Conservation (phyloP, 1,140 invertebrate genomes). For the Drosophila saltans region DNA sequence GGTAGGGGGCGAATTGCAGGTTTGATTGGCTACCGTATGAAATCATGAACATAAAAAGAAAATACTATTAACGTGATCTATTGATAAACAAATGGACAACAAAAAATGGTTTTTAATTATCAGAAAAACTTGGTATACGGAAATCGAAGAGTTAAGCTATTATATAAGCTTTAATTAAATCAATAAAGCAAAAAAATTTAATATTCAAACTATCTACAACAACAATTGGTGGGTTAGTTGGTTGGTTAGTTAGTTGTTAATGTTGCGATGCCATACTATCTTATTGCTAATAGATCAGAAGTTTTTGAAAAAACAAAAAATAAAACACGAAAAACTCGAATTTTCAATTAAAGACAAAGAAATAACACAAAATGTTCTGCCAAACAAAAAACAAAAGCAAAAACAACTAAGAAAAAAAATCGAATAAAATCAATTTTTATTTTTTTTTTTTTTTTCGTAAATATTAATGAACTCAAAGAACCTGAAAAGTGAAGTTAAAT, state of each 20-base stretch:
- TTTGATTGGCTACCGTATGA: slow-evolving; percentile 59
- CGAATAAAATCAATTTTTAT: slow-evolving; percentile 60
- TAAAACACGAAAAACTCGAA: slow-evolving; percentile 77
- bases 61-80: slow-evolving; percentile 35
- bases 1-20: neutral
- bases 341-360: slow-evolving; percentile 76
- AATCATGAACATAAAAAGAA: slow-evolving; percentile 63
- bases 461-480: slow-evolving; percentile 65
- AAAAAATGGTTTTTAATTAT: slow-evolving; percentile 67
- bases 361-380: slow-evolving; percentile 37
- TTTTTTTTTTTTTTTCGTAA: slow-evolving; percentile 4
- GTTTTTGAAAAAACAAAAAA: slow-evolving; percentile 21
- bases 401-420: slow-evolving; percentile 26
- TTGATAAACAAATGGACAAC: slow-evolving; percentile 39
- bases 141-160: slow-evolving; percentile 56
- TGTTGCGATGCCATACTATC: slow-evolving; percentile 3
- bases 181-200: slow-evolving; percentile 68
- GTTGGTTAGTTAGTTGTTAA: neutral
- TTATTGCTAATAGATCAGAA: slow-evolving; percentile 68
- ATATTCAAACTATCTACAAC: slow-evolving; percentile 20
- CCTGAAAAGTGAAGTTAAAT: slow-evolving; percentile 73
- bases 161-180: slow-evolving; percentile 75
- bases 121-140: slow-evolving; percentile 60
- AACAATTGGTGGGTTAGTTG: slow-evolving; percentile 16
- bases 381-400: slow-evolving; percentile 45